Conservation (phyloP, 2,888 invertebrate species). For the Tenthredo distinguenda region DNA sequence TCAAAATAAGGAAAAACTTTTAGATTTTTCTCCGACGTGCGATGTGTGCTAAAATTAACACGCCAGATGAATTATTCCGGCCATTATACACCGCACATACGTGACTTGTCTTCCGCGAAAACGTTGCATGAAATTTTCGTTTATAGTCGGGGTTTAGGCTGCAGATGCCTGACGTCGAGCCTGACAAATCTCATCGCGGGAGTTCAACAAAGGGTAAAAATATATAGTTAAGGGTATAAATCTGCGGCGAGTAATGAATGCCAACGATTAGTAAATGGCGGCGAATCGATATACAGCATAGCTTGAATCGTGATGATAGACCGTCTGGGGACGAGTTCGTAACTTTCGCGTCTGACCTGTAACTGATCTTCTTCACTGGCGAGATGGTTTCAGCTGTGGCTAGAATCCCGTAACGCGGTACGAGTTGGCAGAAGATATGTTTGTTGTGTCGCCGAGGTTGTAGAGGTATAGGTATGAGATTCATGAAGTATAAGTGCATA, state of each 20-base stretch:
- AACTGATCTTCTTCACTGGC: slow-evolving; percentile 32
- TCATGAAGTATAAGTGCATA: slow-evolving; percentile 36
- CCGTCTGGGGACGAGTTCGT: background rate
- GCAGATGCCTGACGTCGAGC: background rate
- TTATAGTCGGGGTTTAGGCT: background rate
- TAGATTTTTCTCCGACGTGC: background rate
- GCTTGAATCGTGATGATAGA: background rate
- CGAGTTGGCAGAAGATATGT: slow-evolving; percentile 5
- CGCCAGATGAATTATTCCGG: background rate
- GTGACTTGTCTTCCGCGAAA: background rate
- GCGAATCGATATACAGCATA: background rate
- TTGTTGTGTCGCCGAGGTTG: slow-evolving; percentile 36
- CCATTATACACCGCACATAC: background rate
- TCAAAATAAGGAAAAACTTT: background rate
- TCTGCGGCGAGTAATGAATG: background rate
- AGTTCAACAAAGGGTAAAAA: background rate
- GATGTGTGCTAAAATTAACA: background rate
- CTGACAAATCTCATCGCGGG: background rate
- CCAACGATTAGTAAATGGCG: background rate
- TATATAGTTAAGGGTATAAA: background rate
- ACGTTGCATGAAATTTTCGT: background rate
- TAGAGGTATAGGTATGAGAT: background rate
- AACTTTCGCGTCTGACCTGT: slow-evolving; percentile 34
- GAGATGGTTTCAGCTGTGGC: background rate
- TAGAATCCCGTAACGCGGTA: background rate